Percentiles rank a stretch among this genome's conserved stretches.
Evolutionary conservation across 2,113 vertebrate species (phyloP).

Genomic region (Macaca nemestrina): DNA sequence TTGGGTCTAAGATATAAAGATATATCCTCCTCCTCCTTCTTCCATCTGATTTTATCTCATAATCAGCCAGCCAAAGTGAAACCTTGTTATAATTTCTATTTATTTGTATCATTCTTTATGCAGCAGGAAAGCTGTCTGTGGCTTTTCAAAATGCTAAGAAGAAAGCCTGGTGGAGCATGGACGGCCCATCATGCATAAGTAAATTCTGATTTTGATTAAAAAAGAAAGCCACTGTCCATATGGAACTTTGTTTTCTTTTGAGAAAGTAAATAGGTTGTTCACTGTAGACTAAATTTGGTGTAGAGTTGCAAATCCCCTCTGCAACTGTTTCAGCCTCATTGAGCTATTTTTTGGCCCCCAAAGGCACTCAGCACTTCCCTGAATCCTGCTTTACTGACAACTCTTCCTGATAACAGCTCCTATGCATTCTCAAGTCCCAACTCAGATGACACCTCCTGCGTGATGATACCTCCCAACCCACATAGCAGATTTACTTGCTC

Average conservation of each 20-base stretch:
- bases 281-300: not conserved
- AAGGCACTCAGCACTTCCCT: not conserved
- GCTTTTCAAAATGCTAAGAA: slow-evolving; percentile 27
- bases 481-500: not conserved
- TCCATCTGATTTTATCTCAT: slow-evolving; percentile 52
- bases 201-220: slow-evolving; percentile 34
- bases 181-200: not conserved
- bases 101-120: not conserved
- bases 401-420: not conserved
- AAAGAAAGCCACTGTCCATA: slow-evolving; percentile 3
- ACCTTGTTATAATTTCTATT: slow-evolving; percentile 9
- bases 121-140: not conserved
- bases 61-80: slow-evolving; percentile 20
- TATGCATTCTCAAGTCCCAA: not conserved
- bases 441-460: not conserved
- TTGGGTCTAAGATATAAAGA: slow-evolving; percentile 25
- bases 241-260: slow-evolving; percentile 1
- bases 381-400: not conserved
- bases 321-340: not conserved
- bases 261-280: slow-evolving; percentile 1
- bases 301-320: not conserved
- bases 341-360: not conserved
- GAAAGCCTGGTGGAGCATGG: not conserved
- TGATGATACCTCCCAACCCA: not conserved
- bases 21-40: slow-evolving; percentile 3